Conservation (phyloP, 2,888 invertebrate species). For the Ophion costatus region DNA sequence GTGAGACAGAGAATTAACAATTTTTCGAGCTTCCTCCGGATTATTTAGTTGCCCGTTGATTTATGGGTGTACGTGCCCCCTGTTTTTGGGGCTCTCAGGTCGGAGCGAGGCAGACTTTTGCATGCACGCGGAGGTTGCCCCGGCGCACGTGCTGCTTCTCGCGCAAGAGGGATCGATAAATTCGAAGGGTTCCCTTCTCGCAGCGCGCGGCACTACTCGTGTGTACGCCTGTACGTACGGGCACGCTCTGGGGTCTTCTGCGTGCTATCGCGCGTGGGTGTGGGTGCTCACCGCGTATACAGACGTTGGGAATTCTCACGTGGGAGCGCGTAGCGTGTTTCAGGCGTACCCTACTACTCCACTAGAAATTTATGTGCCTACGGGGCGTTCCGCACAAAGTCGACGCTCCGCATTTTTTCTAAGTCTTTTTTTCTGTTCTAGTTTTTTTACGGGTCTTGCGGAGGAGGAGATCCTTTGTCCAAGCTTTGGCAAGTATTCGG, state of each 20-base stretch:
- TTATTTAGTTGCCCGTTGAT: slow-evolving; percentile 10
- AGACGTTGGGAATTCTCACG: slow-evolving; percentile 73
- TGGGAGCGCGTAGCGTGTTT: slow-evolving; percentile 69
- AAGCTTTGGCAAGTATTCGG: too few relatives aligned
- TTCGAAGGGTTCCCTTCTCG: slow-evolving; percentile 65
- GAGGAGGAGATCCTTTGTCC: too few relatives aligned
- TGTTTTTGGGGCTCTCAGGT: slow-evolving; percentile 16
- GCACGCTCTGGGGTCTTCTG: not conserved
- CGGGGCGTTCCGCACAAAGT: slow-evolving; percentile 6
- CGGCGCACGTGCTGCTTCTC: slow-evolving; percentile 55
- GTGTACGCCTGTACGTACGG: not conserved
- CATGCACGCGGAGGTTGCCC: slow-evolving; percentile 38
- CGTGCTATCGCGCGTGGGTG: not conserved
- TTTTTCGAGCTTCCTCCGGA: not conserved
- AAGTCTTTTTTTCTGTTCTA: not conserved
- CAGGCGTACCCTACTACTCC: slow-evolving; percentile 58
- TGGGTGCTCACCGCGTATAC: not conserved
- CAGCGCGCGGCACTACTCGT: slow-evolving; percentile 9
- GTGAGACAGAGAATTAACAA: not conserved
- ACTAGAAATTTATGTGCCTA: slow-evolving; percentile 16
- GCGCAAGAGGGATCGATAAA: slow-evolving; percentile 68
- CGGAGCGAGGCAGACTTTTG: slow-evolving; percentile 39
- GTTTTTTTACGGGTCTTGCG: not conserved
- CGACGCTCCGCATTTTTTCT: slow-evolving; percentile 13
- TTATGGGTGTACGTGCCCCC: slow-evolving; percentile 51